phyloP scores from a whole-genome alignment of 2,888 invertebrate genomes.

The Microplitis manilae region DNA sequence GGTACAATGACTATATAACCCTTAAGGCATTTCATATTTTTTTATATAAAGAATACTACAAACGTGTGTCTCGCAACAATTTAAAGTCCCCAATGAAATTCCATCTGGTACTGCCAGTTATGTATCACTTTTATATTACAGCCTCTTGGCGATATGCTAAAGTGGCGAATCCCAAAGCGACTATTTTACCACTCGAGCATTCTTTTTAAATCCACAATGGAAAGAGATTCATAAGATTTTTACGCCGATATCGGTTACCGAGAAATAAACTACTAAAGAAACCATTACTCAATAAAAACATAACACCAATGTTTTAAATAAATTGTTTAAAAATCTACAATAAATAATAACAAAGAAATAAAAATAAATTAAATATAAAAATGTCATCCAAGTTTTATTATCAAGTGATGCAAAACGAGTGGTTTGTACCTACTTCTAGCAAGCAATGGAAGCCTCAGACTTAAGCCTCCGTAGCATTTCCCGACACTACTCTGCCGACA shows the following conservation, averaged over 20 bases:
- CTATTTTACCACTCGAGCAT: constrained; percentile 43
- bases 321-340: neutral
- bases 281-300: neutral
- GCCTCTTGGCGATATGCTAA: constrained; percentile 55
- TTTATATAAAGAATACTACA: constrained; percentile 45
- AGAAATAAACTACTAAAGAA: neutral
- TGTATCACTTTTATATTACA: constrained; percentile 38
- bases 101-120: constrained; percentile 37
- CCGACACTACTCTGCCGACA: constrained; percentile 38
- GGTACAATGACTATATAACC: constrained; percentile 47
- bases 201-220: constrained; percentile 10
- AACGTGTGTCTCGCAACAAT: constrained; percentile 49
- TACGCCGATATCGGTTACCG: neutral
- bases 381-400: neutral
- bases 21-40: constrained; percentile 41
- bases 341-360: too few relatives aligned
- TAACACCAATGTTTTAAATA: neutral
- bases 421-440: neutral
- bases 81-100: constrained; percentile 52
- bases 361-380: neutral
- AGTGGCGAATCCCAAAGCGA: constrained; percentile 53
- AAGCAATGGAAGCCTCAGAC: neutral
- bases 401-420: neutral
- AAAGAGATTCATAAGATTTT: constrained; percentile 19
- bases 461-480: constrained; percentile 17